A percentile compares a stretch with the other conserved stretches of the same genome.
Evolutionary conservation across 2,888 invertebrate genomes (phyloP).

Genomic region (Aporophyla lueneburgensis): DNA sequence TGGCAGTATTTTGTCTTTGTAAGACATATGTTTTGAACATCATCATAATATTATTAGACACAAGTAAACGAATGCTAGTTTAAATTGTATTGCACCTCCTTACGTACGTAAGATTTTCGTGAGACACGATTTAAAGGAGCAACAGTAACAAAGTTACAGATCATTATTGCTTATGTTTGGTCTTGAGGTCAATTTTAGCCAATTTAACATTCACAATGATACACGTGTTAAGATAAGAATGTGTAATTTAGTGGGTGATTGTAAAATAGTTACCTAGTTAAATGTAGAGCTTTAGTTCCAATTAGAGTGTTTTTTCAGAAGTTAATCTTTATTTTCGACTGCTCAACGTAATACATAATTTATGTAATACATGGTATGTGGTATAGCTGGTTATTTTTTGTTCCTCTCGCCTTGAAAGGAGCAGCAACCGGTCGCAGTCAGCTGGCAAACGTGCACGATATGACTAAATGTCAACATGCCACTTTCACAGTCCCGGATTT

Average conservation of each 20-base stretch:
- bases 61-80: background rate
- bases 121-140: slow-evolving; percentile 34
- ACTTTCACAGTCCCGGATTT: slow-evolving; percentile 74
- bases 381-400: slow-evolving; percentile 45
- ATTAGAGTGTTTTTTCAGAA: slow-evolving; percentile 5
- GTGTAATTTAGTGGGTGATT: slow-evolving; percentile 6
- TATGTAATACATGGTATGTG: slow-evolving; percentile 40
- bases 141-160: slow-evolving; percentile 23
- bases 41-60: background rate
- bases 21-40: slow-evolving; percentile 8
- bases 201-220: slow-evolving; percentile 7
- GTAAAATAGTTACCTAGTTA: background rate
- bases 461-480: slow-evolving; percentile 72
- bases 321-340: slow-evolving; percentile 24
- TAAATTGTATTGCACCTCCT: background rate
- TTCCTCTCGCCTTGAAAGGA: slow-evolving; percentile 61
- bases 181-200: slow-evolving; percentile 28
- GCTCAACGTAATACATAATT: slow-evolving; percentile 41
- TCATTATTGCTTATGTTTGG: slow-evolving; percentile 27
- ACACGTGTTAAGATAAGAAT: slow-evolving; percentile 18
- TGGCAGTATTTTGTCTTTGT: background rate
- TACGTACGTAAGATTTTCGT: slow-evolving; percentile 42
- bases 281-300: background rate
- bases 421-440: slow-evolving; percentile 60
- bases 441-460: slow-evolving; percentile 51